Percentiles rank a stretch among this genome's conserved stretches.
Conservation (phyloP, 2,113 vertebrate species). For the Ellobius talpinus region DNA sequence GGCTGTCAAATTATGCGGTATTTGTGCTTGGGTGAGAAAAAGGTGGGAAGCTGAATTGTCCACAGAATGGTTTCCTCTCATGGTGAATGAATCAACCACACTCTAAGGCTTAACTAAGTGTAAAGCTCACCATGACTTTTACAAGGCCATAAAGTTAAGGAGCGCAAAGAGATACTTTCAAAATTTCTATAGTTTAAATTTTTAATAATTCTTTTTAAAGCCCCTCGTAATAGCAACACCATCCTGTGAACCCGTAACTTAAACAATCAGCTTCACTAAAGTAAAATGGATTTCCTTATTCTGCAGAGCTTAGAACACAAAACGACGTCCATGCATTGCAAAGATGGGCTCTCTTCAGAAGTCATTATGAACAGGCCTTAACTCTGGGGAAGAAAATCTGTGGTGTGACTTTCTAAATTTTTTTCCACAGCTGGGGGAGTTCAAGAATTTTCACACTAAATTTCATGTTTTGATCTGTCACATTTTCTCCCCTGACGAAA, state of each 20-base stretch:
- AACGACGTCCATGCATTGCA: neutral
- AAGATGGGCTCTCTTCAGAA: neutral
- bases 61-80: neutral
- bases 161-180: neutral
- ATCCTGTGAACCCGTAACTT: neutral
- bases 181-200: neutral
- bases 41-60: neutral
- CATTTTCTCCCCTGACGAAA: slow-evolving; percentile 24
- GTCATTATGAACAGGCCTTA: neutral
- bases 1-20: neutral
- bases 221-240: neutral
- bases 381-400: neutral
- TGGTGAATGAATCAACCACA: neutral
- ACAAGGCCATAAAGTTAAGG: neutral
- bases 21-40: neutral
- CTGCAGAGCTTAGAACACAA: neutral
- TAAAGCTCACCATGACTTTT: neutral
- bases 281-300: neutral
- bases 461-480: slow-evolving; percentile 35
- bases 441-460: slow-evolving; percentile 45
- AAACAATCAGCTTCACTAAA: neutral
- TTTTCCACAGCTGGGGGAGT: neutral
- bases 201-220: slow-evolving; percentile 12
- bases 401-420: neutral
- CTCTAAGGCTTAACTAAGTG: neutral